Conservation (phyloP, 2,113 vertebrate species). For the Acinonyx jubatus region DNA sequence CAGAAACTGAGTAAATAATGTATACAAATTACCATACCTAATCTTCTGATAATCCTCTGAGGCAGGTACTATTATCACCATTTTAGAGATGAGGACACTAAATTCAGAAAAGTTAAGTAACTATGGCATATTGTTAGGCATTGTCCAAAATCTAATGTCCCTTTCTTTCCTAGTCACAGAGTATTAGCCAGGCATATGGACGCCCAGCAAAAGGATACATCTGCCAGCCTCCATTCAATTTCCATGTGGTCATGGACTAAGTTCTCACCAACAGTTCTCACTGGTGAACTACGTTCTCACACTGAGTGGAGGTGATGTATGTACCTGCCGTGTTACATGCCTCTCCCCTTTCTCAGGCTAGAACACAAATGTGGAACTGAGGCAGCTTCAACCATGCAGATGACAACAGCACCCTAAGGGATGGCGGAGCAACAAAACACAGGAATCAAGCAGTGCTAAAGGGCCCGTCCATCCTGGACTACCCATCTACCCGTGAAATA, state of each 20-base stretch:
- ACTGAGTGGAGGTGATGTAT: neutral
- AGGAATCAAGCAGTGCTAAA: neutral
- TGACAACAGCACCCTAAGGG: neutral
- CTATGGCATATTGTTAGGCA: too few species aligned
- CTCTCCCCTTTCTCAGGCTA: neutral
- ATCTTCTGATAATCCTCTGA: neutral
- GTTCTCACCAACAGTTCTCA: neutral
- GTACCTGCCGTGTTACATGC: accelerated
- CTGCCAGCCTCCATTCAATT: neutral
- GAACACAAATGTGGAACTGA: neutral
- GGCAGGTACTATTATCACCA: too few species aligned
- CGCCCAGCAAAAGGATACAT: neutral
- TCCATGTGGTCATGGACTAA: accelerated
- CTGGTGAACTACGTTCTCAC: neutral
- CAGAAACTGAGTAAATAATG: neutral
- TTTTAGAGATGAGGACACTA: neutral
- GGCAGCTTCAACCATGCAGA: neutral
- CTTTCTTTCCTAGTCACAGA: neutral
- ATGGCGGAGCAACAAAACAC: neutral
- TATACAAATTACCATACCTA: neutral
- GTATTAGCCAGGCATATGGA: neutral
- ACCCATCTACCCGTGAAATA: neutral
- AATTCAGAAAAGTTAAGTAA: neutral
- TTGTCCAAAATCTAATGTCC: neutral
- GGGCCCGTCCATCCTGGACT: neutral